Percentiles rank a stretch among this genome's conserved stretches.
Evolutionary conservation across 2,797 vertebrate species (phyloP).

Genomic region (Mycteria americana): DNA sequence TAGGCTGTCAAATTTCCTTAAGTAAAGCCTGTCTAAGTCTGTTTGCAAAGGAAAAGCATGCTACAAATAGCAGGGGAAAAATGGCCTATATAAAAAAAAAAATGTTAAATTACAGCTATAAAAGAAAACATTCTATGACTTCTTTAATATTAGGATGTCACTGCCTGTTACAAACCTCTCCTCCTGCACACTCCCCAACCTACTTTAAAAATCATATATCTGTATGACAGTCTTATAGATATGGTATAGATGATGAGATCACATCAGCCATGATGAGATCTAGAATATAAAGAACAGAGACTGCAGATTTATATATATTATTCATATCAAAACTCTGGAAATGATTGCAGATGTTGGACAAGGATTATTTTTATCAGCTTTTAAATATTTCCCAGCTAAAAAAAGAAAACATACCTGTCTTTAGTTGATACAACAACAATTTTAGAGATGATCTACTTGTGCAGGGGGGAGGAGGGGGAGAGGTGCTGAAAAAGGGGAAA

Average conservation of each 20-base stretch:
- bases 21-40: neutral
- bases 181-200: neutral
- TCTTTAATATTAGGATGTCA: neutral
- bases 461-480: neutral
- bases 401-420: neutral
- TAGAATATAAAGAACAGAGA: neutral
- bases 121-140: neutral
- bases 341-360: neutral
- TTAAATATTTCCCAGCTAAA: neutral
- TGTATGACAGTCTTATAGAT: neutral
- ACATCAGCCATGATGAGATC: neutral
- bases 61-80: neutral
- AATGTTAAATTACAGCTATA: neutral
- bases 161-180: neutral
- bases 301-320: neutral
- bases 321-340: neutral
- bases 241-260: neutral
- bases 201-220: neutral
- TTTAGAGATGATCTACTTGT: neutral
- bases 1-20: slow-evolving; percentile 39
- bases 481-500: neutral
- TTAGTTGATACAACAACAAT: neutral
- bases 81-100: neutral
- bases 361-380: neutral
- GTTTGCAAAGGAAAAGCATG: neutral